Evolutionary conservation across 2,797 vertebrate species (phyloP), one percentile per base, ranked within the genome.

Genomic region (Euthynnus affinis): DNA sequence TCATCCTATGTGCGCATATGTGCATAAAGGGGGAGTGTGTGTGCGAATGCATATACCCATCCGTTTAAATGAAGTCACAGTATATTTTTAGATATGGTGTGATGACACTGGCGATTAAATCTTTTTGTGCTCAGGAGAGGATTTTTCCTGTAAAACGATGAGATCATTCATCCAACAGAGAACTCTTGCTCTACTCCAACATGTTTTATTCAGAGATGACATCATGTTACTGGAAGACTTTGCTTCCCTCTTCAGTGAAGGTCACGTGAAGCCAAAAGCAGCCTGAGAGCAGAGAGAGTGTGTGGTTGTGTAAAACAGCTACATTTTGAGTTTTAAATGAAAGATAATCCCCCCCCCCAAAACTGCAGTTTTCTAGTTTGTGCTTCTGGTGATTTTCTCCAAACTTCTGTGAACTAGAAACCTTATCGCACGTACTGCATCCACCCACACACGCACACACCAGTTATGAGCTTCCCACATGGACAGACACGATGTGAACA

Each of bases 131-230:
- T 51, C 56, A 27, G 71, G 20, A 72, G 74, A 66, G 27, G 58
- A 60, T 25, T 70, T 80, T 79, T 85, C 82, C 87, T 74, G 74
- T 86, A 84, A 90, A 84, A 23, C 22, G 75, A 90, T 91, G 90
- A 93, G 82, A 84, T 93, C 91, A 92, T 86, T 68, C 75, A 58
- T 80, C 75, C 68, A 75, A 62, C 59, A 42, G 57, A 89, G 82
- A 83, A 84, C 44, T 68, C 66, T 71, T 76, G 73, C 82, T 85
- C 70, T 4, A 27, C 76, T 82, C 66, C 20, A 29, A 20, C 82
- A 91, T 93, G 90, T 93, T 93, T 92, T 90, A 93, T 93, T 90
- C 90, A 92, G 85, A 62, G 87, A 89, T 93, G 92, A 93, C 86
- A 89, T 93, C 90, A 93, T 93, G 71, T 80, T 87, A 76, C 84